Evolutionary conservation across 1,140 invertebrate species (phyloP), one percentile per base, ranked within the genome.

Genomic region (Eumaeus atala): DNA sequence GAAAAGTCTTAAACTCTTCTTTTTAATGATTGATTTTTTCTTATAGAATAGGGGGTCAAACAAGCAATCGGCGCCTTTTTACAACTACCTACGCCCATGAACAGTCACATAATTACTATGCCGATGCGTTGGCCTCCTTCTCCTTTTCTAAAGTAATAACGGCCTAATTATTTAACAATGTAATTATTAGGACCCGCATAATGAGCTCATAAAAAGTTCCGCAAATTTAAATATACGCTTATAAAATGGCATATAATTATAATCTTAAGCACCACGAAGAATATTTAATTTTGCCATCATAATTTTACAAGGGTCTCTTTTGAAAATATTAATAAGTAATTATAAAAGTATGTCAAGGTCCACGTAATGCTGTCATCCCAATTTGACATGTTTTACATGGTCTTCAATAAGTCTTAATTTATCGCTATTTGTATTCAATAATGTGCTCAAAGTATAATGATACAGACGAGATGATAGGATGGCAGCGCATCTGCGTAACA

Each of bases 261-360:
- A 28, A 28, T 42, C 40, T 42, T 28, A 28, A 28, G 21, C 6
- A 28, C 21, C 21, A 28, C 6, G 21, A 28, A 42, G 40, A n/a
- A 42, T 16, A 42, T 42, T 28, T 42, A 42, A 42, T 42, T 42
- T 16, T 42, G 14, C 12, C 40, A 42, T 42, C 40, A 42, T 28
- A 28, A 28, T 42, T 42, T 16, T 16, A 16, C 40, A 11, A 16
- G 40, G 40, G 14, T 42, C 40, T 42, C 16, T 16, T 42, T 6
- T 28, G 21, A 42, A 42, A 42, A 16, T 16, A 42, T 42, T 42
- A 42, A 42, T 16, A 18, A 14, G 40, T 16, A 16, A 42, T 42
- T 42, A 37, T 37, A 10, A 37, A 28, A 28, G 21, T 28, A 6
- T 28, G 21, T 28, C 21, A 6, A 28, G 21, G 21, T 28, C 21